Evolutionary conservation across 2,888 invertebrate genomes (phyloP).

Genomic region (Folsomia manolachei): DNA sequence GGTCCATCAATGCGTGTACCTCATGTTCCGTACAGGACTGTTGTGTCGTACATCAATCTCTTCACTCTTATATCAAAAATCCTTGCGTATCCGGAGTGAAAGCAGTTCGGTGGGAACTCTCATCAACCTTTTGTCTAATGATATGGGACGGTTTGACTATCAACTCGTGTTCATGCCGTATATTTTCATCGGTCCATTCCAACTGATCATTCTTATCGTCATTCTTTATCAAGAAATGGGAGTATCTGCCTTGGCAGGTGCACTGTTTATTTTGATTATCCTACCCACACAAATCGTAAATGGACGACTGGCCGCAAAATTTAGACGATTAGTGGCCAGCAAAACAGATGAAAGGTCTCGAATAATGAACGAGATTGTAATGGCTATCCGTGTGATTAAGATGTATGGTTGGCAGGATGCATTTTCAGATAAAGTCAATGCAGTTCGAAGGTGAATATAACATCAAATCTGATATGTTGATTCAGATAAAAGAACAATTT

Average conservation of each 20-base stretch:
- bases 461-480: neutral
- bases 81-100: neutral
- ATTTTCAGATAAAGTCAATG: slow-evolving; percentile 57
- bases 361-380: slow-evolving; percentile 61
- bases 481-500: neutral
- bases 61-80: slow-evolving; percentile 78
- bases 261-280: slow-evolving; percentile 72
- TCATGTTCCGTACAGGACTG: slow-evolving; percentile 54
- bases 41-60: slow-evolving; percentile 76
- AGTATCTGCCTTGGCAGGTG: slow-evolving; percentile 70
- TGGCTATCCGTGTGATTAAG: slow-evolving; percentile 63
- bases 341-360: slow-evolving; percentile 56
- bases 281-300: slow-evolving; percentile 70
- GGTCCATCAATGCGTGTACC: slow-evolving; percentile 79
- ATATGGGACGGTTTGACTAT: slow-evolving; percentile 87
- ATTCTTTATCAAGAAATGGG: slow-evolving; percentile 76
- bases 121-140: slow-evolving; percentile 89
- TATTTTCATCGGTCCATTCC: slow-evolving; percentile 82
- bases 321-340: slow-evolving; percentile 63
- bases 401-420: slow-evolving; percentile 65
- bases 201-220: slow-evolving; percentile 74
- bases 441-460: slow-evolving; percentile 31
- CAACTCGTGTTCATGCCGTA: slow-evolving; percentile 62
- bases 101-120: slow-evolving; percentile 73
- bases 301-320: slow-evolving; percentile 56